These are phyloP conservation scores for Mus spretus DNA, from an alignment of 2,797 vertebrate species.

Conservation along the genomic window DNA sequence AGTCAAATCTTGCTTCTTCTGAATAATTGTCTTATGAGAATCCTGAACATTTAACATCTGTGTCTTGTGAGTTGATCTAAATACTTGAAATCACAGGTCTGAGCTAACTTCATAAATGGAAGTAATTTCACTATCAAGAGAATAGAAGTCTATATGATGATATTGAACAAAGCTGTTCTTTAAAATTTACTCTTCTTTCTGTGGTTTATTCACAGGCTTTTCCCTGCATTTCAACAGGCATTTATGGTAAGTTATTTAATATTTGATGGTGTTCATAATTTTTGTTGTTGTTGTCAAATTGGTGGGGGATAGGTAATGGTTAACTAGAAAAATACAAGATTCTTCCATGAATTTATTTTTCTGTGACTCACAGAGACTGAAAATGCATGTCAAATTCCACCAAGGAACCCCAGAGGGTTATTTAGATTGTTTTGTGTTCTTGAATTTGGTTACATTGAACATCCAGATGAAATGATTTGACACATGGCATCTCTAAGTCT, in stretches of 20 bases:
- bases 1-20: background rate
- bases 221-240: slow-evolving; percentile 99
- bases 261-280: slow-evolving; percentile 53
- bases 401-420: slow-evolving; percentile 10
- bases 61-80: background rate
- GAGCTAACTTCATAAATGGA: background rate
- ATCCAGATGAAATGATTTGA: background rate
- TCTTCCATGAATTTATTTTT: slow-evolving; percentile 55
- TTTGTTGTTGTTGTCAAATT: slow-evolving; percentile 31
- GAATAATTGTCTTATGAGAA: background rate
- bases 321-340: slow-evolving; percentile 56
- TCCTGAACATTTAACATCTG: background rate
- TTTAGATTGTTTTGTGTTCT: slow-evolving; percentile 43
- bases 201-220: slow-evolving; percentile 94
- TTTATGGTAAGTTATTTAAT: slow-evolving; percentile 94
- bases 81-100: background rate
- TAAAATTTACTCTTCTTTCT: slow-evolving; percentile 82
- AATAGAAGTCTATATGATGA: slow-evolving; percentile 61
- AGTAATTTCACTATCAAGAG: slow-evolving; percentile 60
- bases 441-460: slow-evolving; percentile 31
- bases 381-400: slow-evolving; percentile 13
- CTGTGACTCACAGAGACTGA: slow-evolving; percentile 40
- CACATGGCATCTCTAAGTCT: slow-evolving; percentile 4
- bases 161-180: slow-evolving; percentile 53
- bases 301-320: background rate